These are phyloP conservation scores for Toxostoma redivivum DNA, from an alignment of 2,113 vertebrate genomes.

Conservation along the genomic window DNA sequence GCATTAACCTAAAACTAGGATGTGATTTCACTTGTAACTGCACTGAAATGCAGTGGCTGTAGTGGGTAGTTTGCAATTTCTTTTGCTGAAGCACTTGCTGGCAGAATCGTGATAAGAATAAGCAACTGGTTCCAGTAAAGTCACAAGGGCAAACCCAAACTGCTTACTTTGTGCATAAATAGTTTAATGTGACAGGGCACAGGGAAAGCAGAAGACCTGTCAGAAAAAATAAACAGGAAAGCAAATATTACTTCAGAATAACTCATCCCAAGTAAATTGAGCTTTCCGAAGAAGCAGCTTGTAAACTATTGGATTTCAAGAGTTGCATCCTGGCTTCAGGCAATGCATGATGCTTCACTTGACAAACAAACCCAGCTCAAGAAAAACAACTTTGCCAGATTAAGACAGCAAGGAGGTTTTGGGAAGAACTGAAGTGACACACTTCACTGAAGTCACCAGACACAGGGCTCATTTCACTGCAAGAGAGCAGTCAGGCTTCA, in stretches of 20 bases:
- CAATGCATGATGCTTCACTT: background rate
- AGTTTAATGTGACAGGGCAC: background rate
- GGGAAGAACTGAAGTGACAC: background rate
- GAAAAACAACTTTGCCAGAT: background rate
- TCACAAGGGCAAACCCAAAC: background rate
- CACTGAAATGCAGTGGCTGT: background rate
- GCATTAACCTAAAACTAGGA: background rate
- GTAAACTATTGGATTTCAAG: background rate
- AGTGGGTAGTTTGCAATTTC: background rate
- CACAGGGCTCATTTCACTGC: background rate
- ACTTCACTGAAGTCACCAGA: background rate
- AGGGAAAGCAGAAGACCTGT: background rate
- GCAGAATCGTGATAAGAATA: background rate
- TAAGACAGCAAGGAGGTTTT: background rate
- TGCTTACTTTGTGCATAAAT: background rate
- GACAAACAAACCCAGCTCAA: slow-evolving; percentile 14
- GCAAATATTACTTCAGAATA: slow-evolving; percentile 8
- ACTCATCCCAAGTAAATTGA: slow-evolving; percentile 6
- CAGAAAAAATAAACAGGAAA: slow-evolving; percentile 35
- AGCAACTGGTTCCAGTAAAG: slow-evolving; percentile 9
- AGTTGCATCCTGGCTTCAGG: slow-evolving; percentile 17
- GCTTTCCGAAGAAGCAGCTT: background rate
- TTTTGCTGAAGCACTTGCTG: background rate
- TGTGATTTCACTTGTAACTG: background rate
- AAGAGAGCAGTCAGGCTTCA: background rate